Base-by-base conservation (phyloP, 2,113 vertebrate species). In the Chaetodon trifascialis region DNA sequence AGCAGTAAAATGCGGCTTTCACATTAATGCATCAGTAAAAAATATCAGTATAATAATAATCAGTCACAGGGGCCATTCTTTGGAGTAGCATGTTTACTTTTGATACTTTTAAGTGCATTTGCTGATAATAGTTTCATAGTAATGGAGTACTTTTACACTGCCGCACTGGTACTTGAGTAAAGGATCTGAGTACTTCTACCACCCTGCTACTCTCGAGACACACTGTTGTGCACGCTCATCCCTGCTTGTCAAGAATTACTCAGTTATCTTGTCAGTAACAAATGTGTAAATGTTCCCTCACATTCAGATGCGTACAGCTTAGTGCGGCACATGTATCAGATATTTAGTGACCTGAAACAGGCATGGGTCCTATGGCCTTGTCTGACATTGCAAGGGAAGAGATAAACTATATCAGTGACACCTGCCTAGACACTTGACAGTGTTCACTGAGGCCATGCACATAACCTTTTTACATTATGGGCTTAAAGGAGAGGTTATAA, bases 241-340 rank as follows among this genome's bases (percentile, higher is more conserved):
- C 85, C 79, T 51, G 49, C 76, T 46, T 49, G 49, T 52, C 67
- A 60, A 12, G 9, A 70, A 79, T 3, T 85, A 79, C 52, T 81
- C 59, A 65, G 36, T 89, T 58, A 85, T 77, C 62, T 10, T 58
- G 40, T 67, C 71, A 51, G 68, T 85, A 84, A 84, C 74, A 82
- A 83, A 85, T 80, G 79, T 56, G 63, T 82, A 80, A 30, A 68
- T 76, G 3, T 36, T 58, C 14, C 62, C 64, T 60, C 55, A 72
- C 44, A 63, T 51, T 15, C 65, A 62, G 59, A 56, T 54, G 70
- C 46, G 52, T 21, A 65, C 52, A 25, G 52, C 36, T 25, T 9
- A 17, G 16, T 66, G 21, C 36, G 65, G 42, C 23, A n/a, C 42
- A 54, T 11, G 34, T 9, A 58, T 0, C 54, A 44, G 64, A 59